Evolutionary conservation across 2,113 vertebrate species (phyloP).

Genomic region (Cyanoramphus novaezelandiae): DNA sequence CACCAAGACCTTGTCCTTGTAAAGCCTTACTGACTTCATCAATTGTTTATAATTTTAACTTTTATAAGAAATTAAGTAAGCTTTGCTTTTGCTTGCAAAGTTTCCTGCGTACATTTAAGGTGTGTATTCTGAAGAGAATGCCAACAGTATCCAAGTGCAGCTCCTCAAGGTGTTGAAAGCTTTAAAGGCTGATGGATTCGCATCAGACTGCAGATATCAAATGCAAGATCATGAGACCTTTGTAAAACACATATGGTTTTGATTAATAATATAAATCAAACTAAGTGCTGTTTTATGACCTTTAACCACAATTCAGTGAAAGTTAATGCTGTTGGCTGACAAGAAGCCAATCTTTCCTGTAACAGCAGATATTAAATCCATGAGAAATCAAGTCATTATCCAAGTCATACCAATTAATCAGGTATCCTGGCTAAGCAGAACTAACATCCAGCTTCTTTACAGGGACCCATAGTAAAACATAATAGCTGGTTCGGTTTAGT

Average conservation of each 20-base stretch:
- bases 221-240: conserved; percentile 28
- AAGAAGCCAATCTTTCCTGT: conserved; percentile 51
- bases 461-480: not conserved
- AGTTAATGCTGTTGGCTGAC: conserved; percentile 30
- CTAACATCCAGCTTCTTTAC: conserved; percentile 14
- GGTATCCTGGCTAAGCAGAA: conserved; percentile 11
- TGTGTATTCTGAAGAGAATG: not conserved
- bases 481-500: not conserved
- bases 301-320: conserved; percentile 42
- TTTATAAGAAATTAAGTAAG: not conserved
- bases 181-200: conserved; percentile 20
- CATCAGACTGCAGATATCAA: not conserved
- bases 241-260: conserved; percentile 44
- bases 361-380: conserved; percentile 43
- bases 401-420: conserved; percentile 60
- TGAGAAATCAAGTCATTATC: conserved; percentile 46
- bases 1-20: not conserved
- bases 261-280: conserved; percentile 65
- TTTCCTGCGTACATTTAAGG: not conserved
- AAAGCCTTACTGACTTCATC: not conserved
- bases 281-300: conserved; percentile 53
- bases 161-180: not conserved
- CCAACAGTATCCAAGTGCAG: not conserved
- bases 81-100: not conserved
- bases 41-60: not conserved